phyloP scores from a whole-genome alignment of 2,797 vertebrate species.

The Anguilla pacifica region DNA sequence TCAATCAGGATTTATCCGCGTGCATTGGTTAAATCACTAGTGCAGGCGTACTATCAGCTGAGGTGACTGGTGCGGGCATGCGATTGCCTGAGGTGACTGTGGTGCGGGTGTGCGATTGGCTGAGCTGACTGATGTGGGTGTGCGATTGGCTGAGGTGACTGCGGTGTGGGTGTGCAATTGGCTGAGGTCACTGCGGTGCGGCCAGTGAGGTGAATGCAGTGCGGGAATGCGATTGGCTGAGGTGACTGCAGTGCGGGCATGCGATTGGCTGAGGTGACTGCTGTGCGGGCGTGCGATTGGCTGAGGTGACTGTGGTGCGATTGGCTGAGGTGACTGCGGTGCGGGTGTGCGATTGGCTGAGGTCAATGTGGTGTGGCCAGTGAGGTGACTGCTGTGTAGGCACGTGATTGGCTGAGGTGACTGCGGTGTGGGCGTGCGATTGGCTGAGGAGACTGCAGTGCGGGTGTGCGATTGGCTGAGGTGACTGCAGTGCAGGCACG shows the following conservation, averaged over 20 bases:
- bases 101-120: too few relatives aligned
- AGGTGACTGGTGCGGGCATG: neutral
- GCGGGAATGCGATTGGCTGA: neutral
- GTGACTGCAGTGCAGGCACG: neutral
- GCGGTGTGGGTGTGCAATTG: too few relatives aligned
- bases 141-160: too few relatives aligned
- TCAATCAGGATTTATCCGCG: neutral
- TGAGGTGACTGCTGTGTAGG: neutral
- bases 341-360: neutral
- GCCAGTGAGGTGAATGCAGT: too few relatives aligned
- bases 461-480: neutral
- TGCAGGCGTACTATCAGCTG: neutral
- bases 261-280: neutral
- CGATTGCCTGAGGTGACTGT: too few relatives aligned
- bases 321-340: neutral
- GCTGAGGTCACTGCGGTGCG: too few relatives aligned
- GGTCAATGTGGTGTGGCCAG: too few relatives aligned
- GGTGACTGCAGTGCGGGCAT: neutral
- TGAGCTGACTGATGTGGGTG: too few relatives aligned
- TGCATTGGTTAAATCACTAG: neutral
- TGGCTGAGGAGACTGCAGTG: neutral
- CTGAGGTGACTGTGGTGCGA: too few relatives aligned
- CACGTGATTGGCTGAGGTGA: neutral
- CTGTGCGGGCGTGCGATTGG: neutral
- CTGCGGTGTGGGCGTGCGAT: neutral